Evolutionary conservation across 2,797 vertebrate genomes (phyloP), one percentile per base, ranked within the genome.

Genomic region (Heterohyrax brucei): DNA sequence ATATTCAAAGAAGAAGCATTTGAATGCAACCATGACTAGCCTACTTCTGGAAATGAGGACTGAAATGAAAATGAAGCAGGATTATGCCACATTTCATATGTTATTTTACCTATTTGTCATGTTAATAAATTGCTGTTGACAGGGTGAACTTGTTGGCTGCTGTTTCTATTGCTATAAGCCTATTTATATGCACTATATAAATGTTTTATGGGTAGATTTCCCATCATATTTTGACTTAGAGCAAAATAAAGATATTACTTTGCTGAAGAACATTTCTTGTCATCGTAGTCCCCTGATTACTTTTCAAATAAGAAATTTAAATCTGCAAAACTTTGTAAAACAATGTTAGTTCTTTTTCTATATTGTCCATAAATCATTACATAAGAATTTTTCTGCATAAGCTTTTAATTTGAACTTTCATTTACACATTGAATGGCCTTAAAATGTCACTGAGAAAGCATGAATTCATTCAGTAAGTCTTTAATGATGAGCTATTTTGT

Each of bases 181-280:
- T 94, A 73, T 97, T 97, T 95, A 85, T 94, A 78, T 80, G 83
- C 22, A 76, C 7, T 7, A 48, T 85, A 82, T 94, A 95, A 93
- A 96, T 96, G 64, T 91, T 97, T 96, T 77, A 96, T 94, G 80
- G 79, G 7, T 92, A 81, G 7, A 84, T 92, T 96, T 83, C 62
- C 50, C 30, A 89, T 84, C 70, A 81, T 30, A 89, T 90, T 97
- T 81, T 96, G 68, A 93, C 62, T 95, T 82, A 91, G 6, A 92
- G 59, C 44, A 97, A 94, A 83, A 94, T 75, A 81, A 85, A 84
- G 39, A 79, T 68, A 77, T 53, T 62, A 44, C 26, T 88, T 85
- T 82, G 59, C 14, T 87, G 85, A 95, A 96, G 59, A 72, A 59
- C 50, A 94, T 91, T 19, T 95, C 44, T 50, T 73, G 50, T 59